phyloP scores from a whole-genome alignment of 2,888 invertebrate species.

The Cancer borealis region DNA sequence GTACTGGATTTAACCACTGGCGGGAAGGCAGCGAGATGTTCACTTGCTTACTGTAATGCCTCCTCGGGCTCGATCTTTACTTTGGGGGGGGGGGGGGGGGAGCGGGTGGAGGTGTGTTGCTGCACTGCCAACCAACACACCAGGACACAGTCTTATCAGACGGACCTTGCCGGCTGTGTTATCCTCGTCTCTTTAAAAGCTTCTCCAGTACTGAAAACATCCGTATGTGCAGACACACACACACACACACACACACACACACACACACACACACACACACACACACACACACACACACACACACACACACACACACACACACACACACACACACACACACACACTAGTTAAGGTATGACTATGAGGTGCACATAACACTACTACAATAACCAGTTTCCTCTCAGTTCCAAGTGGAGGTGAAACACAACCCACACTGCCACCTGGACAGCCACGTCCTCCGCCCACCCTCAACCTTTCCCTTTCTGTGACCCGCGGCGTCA shows the following conservation, averaged over 20 bases:
- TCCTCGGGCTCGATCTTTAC: background rate
- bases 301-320: constrained; percentile 20
- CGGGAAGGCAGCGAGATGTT: constrained; percentile 39
- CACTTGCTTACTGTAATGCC: constrained; percentile 41
- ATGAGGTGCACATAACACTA: background rate
- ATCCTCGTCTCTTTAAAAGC: background rate
- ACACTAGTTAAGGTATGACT: background rate
- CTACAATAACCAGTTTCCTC: background rate
- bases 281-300: constrained; percentile 15
- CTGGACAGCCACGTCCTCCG: background rate
- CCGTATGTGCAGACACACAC: constrained; percentile 42
- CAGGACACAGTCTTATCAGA: background rate
- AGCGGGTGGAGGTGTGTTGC: background rate
- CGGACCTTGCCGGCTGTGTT: background rate
- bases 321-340: constrained; percentile 32
- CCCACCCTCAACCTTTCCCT: background rate
- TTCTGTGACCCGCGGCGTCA: background rate
- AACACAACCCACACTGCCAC: background rate
- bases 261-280: constrained; percentile 44
- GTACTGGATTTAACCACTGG: constrained; percentile 46
- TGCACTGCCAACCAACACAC: constrained; percentile 9
- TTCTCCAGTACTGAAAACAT: background rate
- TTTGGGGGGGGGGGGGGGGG: background rate
- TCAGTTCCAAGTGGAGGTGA: background rate
- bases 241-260: constrained; percentile 55